Base-by-base conservation (phyloP, 2,797 vertebrate genomes). In the Lepidocolaptes lacrymiger region DNA sequence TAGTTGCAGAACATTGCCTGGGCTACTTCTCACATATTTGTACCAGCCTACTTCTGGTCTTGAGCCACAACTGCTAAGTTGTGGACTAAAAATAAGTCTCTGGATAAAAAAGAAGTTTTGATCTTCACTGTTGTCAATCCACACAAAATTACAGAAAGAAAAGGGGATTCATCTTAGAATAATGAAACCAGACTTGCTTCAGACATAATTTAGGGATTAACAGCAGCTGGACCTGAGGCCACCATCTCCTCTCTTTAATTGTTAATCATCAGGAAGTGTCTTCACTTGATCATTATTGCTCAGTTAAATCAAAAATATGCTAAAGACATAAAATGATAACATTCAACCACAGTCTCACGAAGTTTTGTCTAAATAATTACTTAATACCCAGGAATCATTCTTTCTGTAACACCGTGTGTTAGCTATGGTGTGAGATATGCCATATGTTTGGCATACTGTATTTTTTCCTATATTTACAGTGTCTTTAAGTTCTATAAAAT, bases 251-350 rank as follows among this genome's bases (percentile, higher is more conserved):
- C 5, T 74, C 48, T 64, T 72, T 83, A 79, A 90, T 87, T 93
- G 78, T 43, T 94, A 77, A 95, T 96, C 61, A 92, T 67, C 22
- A 86, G 68, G 39, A 96, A 87, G 72, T 56, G 18, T 67, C 34
- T 54, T 43, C 17, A 81, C 36, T 85, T 82, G 79, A 91, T 94
- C 39, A 14, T 78, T 93, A 91, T 83, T 63, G 48, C 49, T 81
- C 32, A 59, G n/a, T 83, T 95, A 95, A 96, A 93, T 91, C 23
- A 89, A 94, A 96, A 94, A 28, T 52, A 78, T n/a, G 39, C 14
- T 39, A n/a, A 91, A 9, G 21, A 64, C 9, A 69, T 69, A 85
- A 77, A 91, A 49, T 1, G 5, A 55, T 85, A 68, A 34, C 49
- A 48, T 67, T 44, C 26, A 58, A 43, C 19, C 19, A 62, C 41